These are phyloP conservation scores for Cheilosia soror DNA, from an alignment of 2,888 invertebrate genomes.

Conservation along the genomic window DNA sequence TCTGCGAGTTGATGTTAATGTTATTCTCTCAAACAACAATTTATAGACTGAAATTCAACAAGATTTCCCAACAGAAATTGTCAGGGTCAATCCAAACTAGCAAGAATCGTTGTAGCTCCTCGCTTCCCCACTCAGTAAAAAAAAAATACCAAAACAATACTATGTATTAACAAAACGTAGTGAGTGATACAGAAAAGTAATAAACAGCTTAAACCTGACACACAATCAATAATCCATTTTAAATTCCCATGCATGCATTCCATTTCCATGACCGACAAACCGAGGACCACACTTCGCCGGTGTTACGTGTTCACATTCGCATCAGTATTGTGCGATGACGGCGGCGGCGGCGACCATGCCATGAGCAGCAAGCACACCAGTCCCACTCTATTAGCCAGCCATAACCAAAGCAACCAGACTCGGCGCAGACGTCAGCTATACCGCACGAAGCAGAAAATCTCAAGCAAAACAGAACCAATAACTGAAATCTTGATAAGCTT, in stretches of 20 bases:
- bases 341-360: conserved; percentile 39
- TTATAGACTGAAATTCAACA: no score
- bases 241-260: conserved; percentile 75
- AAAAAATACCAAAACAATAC: conserved; percentile 7
- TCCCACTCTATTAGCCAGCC: conserved; percentile 36
- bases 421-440: conserved; percentile 72
- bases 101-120: no score
- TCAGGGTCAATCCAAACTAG: no score
- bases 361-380: conserved; percentile 59
- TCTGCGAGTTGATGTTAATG: no score
- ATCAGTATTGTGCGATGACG: conserved; percentile 58
- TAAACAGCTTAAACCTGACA: conserved; percentile 70
- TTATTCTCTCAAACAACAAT: no score
- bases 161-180: conserved; percentile 13
- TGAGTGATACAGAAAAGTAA: conserved; percentile 43
- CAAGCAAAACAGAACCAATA: conserved; percentile 73
- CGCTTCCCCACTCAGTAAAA: no score
- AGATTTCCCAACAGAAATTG: no score
- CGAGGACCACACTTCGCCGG: conserved; percentile 67
- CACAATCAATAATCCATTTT: conserved; percentile 74
- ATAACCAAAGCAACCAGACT: conserved; percentile 72
- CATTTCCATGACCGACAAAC: conserved; percentile 75
- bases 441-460: conserved; percentile 65
- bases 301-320: conserved; percentile 63
- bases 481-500: conserved; percentile 73